A percentile compares a stretch with the other conserved stretches of the same genome.
These are phyloP conservation scores for Drosophila erecta DNA, from an alignment of 1,140 invertebrate species.

Conservation along the genomic window DNA sequence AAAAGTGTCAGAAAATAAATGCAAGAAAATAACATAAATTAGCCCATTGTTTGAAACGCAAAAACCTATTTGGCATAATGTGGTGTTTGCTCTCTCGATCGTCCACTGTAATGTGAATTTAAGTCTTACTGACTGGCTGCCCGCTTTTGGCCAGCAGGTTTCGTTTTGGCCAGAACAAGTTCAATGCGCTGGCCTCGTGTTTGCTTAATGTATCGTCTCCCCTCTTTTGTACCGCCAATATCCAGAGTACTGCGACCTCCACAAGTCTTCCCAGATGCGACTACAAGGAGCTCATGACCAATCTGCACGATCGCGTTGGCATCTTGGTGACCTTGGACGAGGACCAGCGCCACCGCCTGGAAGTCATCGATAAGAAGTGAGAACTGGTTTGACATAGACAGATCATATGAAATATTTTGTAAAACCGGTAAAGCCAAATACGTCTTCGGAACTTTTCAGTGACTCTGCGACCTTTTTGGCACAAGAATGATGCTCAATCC, in stretches of 20 bases:
- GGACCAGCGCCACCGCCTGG: slow-evolving; percentile 84
- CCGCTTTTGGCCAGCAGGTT: slow-evolving; percentile 42
- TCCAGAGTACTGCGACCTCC: neutral
- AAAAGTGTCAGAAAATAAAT: neutral
- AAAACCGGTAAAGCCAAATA: slow-evolving; percentile 45
- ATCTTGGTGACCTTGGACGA: slow-evolving; percentile 84
- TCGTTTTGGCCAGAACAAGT: slow-evolving; percentile 51
- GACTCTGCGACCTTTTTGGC: slow-evolving; percentile 28
- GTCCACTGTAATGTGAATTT: slow-evolving; percentile 34
- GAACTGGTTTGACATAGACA: slow-evolving; percentile 45
- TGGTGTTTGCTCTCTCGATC: slow-evolving; percentile 28
- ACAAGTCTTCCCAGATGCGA: slow-evolving; percentile 31
- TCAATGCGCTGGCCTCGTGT: slow-evolving; percentile 49
- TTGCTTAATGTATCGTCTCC: slow-evolving; percentile 18
- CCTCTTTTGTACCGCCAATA: neutral
- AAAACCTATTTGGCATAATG: slow-evolving; percentile 1
- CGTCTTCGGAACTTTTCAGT: slow-evolving; percentile 16
- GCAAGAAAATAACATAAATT: neutral
- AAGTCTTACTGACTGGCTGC: slow-evolving; percentile 3
- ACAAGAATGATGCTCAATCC: slow-evolving; percentile 22
- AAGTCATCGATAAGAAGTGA: slow-evolving; percentile 85
- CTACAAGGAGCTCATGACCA: slow-evolving; percentile 68
- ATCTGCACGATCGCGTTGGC: slow-evolving; percentile 84
- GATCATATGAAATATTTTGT: slow-evolving; percentile 13
- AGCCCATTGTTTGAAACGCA: neutral